Conservation (phyloP, 1,140 invertebrate species). For the Cotesia chilonis region DNA sequence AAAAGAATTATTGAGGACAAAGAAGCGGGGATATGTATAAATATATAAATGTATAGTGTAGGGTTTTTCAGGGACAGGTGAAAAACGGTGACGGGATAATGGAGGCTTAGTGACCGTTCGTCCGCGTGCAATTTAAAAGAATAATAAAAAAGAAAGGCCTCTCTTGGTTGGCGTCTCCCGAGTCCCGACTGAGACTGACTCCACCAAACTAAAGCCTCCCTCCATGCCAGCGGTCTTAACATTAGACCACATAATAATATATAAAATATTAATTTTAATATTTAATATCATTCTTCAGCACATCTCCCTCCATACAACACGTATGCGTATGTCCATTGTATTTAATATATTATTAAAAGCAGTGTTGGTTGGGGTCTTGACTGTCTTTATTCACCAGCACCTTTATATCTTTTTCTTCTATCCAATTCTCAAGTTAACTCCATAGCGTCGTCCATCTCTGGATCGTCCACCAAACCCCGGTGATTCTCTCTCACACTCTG, state of each 20-base stretch:
- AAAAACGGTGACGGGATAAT: slow-evolving; percentile 24
- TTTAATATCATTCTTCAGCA: too few relatives aligned
- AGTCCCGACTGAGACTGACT: slow-evolving; percentile 20
- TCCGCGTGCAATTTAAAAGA: slow-evolving; percentile 20
- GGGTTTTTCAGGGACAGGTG: slow-evolving; percentile 12
- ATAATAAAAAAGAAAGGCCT: slow-evolving; percentile 20
- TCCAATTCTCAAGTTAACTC: not conserved
- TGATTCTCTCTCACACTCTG: not conserved
- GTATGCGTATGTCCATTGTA: too few relatives aligned
- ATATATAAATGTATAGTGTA: not conserved
- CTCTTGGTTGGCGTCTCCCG: slow-evolving; percentile 21
- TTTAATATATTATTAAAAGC: too few relatives aligned
- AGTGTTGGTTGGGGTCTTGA: not conserved
- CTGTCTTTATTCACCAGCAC: not conserved
- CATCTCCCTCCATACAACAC: too few relatives aligned
- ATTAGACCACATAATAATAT: slow-evolving; percentile 12
- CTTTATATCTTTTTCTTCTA: too few relatives aligned
- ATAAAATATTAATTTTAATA: too few relatives aligned
- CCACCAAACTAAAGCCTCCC: not conserved
- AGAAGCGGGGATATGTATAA: not conserved
- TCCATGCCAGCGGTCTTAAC: not conserved
- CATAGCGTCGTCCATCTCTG: not conserved
- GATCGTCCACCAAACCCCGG: not conserved
- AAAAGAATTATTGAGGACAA: not conserved
- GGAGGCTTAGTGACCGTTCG: slow-evolving; percentile 16